These are phyloP conservation scores for Trichoplusia ni DNA, from an alignment of 1,140 invertebrate species.

Conservation along the genomic window DNA sequence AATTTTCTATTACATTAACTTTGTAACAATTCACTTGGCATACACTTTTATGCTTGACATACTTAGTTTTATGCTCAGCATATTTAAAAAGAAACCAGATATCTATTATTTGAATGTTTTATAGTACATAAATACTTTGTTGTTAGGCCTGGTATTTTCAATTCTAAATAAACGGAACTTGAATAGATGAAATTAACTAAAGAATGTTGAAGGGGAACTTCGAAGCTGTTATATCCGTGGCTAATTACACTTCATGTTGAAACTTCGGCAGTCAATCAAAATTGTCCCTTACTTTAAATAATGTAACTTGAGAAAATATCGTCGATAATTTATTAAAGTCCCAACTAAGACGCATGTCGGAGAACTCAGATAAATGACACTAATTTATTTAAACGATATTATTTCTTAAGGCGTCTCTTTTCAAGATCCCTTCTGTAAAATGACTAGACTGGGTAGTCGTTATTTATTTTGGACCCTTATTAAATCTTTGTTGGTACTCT, in stretches of 20 bases:
- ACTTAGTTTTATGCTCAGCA: too few species aligned
- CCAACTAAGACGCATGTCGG: conserved; percentile 35
- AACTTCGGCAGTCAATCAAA: conserved; percentile 28
- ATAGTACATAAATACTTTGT: too few species aligned
- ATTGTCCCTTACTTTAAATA: conserved; percentile 31
- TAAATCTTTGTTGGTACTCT: conserved; percentile 47
- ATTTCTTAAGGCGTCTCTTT: conserved; percentile 52
- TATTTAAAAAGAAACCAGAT: too few species aligned
- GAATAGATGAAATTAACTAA: conserved; percentile 1
- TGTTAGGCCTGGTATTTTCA: too few species aligned
- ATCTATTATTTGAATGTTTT: too few species aligned
- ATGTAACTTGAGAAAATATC: conserved; percentile 42
- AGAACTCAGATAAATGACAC: conserved; percentile 51
- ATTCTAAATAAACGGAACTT: too few species aligned
- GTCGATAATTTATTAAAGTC: conserved; percentile 47
- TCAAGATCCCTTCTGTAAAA: conserved; percentile 50
- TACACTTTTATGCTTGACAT: too few species aligned
- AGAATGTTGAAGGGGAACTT: not conserved
- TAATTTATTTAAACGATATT: conserved; percentile 65
- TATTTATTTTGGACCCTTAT: conserved; percentile 63
- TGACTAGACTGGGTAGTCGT: conserved; percentile 48
- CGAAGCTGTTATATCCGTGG: not conserved
- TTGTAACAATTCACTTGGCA: too few species aligned
- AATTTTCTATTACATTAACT: too few species aligned
- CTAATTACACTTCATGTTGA: conserved; percentile 20